Percentiles rank a stretch among this genome's conserved stretches.
phyloP scores from a whole-genome alignment of 64 coral and sea anemone species.

The Dendrophyllia cribrosa region DNA sequence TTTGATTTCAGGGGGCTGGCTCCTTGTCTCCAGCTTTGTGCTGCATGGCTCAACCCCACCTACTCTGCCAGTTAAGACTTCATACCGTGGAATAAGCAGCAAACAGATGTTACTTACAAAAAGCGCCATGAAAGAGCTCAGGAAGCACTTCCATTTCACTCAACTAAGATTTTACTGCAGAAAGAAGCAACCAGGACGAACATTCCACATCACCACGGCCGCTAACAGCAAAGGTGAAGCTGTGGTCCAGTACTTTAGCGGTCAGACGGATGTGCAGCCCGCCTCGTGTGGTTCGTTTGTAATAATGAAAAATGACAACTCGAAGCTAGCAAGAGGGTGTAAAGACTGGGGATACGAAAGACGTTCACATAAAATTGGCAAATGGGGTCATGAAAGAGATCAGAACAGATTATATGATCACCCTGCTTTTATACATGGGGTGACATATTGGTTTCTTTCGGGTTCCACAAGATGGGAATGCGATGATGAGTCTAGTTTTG shows the following conservation, averaged over 20 bases:
- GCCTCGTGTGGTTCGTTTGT: background rate
- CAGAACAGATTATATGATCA: background rate
- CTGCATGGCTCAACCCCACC: background rate
- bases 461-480: background rate
- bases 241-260: background rate
- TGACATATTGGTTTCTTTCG: background rate
- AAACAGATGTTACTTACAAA: background rate
- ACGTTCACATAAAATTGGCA: background rate
- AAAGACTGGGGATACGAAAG: background rate
- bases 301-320: background rate
- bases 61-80: background rate
- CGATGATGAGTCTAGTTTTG: background rate
- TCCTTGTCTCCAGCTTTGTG: background rate
- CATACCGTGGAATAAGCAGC: background rate
- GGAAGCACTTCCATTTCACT: background rate
- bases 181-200: background rate
- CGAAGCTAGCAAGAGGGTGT: background rate
- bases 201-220: slow-evolving; percentile 18
- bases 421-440: background rate
- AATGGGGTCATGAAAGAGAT: background rate
- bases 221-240: background rate
- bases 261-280: background rate
- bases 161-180: background rate
- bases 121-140: background rate
- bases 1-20: background rate